Percentiles rank a stretch among this genome's conserved stretches.
These are phyloP conservation scores for Argyresthia albistria DNA, from an alignment of 2,888 invertebrate genomes.

Conservation along the genomic window DNA sequence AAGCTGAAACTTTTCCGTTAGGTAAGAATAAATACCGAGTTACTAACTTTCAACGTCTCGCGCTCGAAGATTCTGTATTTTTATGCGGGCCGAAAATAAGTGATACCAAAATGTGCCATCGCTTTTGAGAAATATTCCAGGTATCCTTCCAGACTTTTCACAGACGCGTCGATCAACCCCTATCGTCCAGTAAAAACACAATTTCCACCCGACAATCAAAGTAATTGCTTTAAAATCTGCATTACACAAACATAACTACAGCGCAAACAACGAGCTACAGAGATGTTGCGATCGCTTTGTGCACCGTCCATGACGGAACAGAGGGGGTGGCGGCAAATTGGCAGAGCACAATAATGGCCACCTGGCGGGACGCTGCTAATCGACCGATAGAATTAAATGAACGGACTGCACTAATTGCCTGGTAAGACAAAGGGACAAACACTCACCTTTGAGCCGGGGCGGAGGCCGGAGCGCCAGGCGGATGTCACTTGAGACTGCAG, in stretches of 20 bases:
- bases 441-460: conserved; percentile 23
- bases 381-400: conserved; percentile 72
- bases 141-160: too few species aligned
- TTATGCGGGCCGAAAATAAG: neutral
- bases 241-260: neutral
- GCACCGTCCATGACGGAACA: conserved; percentile 2
- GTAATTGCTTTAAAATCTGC: neutral
- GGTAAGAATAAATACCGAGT: conserved; percentile 3
- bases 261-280: neutral
- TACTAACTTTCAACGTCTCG: neutral
- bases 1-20: conserved; percentile 1
- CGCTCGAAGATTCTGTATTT: neutral
- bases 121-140: too few species aligned
- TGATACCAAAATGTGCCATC: too few species aligned
- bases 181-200: too few species aligned
- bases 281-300: conserved; percentile 2
- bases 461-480: conserved; percentile 15
- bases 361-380: conserved; percentile 58
- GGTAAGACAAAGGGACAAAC: conserved; percentile 71
- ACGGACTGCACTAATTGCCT: conserved; percentile 68
- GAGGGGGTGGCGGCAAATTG: conserved; percentile 35
- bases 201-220: too few species aligned
- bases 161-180: too few species aligned
- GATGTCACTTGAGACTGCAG: conserved; percentile 60
- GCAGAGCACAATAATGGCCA: conserved; percentile 58